Evolutionary conservation across 64 coral and sea anemone genomes (phyloP), one percentile per base, ranked within the genome.

Genomic region (Pocillopora verrucosa): DNA sequence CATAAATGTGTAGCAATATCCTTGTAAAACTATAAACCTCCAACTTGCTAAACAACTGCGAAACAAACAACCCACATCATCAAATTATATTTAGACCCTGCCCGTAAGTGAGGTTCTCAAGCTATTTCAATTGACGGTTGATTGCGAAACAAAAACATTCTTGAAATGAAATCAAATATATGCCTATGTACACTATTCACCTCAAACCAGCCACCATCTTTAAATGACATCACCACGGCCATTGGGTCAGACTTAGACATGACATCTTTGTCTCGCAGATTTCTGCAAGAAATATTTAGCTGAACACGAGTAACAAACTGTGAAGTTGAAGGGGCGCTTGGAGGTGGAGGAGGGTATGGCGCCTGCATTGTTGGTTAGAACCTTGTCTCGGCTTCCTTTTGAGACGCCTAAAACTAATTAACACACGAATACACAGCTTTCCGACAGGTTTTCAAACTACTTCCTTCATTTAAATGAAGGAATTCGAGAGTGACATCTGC

Each of bases 241-340:
- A 99, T 75, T 25, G 97, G 97, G 15, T 99, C 97, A 38, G 97
- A 99, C 75, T 99, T 99, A 11, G 97, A 99, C 88, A 99, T 60
- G 1, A 95, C 88, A 89, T 99, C 97, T 87, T 95, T 95, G 22
- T 99, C 93, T 11, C 77, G 61, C 7, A 99, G 86, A 45, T 95
- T 95, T 36, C 84, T 95, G 76, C 97, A 99, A 20, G 97, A 95
- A 61, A 99, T 99, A 36, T 95, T 95, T 13, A 99, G 67, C 67
- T 99, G 91, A 65, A 99, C 97, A 80, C 76, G 82, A n/a, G 94
- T 92, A 4, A 99, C 65, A 60, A 84, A 95, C 37, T 95, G 94
- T 73, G 94, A 16, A 36, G 58, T 79, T 10, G 76, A 72, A 0
- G 89, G 87, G 15, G 89, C 65, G 35, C 61, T 59, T 36, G 91